A percentile compares a stretch with the other conserved stretches of the same genome.
Conservation (phyloP, 2,888 invertebrate genomes). For the Rhaphigaster nebulosa region DNA sequence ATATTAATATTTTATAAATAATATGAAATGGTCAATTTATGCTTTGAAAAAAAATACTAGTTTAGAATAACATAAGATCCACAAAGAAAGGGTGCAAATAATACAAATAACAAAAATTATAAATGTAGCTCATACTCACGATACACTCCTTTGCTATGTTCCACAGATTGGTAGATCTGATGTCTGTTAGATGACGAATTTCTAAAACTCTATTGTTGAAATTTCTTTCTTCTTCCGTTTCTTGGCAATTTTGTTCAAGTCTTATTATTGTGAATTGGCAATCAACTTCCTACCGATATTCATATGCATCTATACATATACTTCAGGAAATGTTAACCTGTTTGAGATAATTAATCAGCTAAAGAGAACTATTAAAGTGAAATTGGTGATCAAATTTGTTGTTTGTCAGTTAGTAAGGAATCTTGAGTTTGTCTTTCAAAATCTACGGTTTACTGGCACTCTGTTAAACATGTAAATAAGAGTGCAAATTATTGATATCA, state of each 20-base stretch:
- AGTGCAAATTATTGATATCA: constrained; percentile 39
- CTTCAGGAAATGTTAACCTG: neutral
- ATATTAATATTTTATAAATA: neutral
- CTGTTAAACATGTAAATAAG: constrained; percentile 39
- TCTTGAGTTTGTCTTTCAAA: neutral
- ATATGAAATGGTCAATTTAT: neutral
- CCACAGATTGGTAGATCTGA: constrained; percentile 69
- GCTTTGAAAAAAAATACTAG: neutral
- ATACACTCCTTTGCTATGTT: constrained; percentile 71
- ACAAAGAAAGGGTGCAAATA: constrained; percentile 20
- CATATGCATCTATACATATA: neutral
- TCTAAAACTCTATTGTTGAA: neutral
- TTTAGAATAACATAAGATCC: constrained; percentile 10
- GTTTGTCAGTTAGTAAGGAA: neutral
- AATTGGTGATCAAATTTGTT: neutral
- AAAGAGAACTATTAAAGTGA: neutral
- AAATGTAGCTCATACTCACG: constrained; percentile 67
- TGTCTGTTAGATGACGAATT: constrained; percentile 4
- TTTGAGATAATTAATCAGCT: neutral
- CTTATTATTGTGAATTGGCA: neutral
- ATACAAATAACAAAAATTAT: neutral
- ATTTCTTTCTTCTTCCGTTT: constrained; percentile 35
- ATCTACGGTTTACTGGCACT: constrained; percentile 14
- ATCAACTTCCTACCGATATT: neutral
- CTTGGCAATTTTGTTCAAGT: neutral